Base-by-base conservation (phyloP, 53 echinoderm and acorn worm species). In the Pentamera pediparva region DNA sequence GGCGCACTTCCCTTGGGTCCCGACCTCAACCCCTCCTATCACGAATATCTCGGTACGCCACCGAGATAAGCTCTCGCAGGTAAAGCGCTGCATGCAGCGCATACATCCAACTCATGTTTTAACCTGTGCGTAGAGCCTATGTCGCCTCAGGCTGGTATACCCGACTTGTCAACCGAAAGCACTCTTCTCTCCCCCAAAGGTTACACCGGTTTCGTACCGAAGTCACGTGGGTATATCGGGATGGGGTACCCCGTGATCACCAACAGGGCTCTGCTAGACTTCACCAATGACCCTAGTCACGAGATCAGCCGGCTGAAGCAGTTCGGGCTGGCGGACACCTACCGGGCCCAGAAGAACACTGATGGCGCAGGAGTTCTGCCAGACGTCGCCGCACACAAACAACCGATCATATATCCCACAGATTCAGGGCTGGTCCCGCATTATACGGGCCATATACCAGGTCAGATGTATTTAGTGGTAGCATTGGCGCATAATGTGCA, bases 361-460 rank as follows among this genome's bases (percentile, higher is more conserved):
- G 52, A 18, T 20, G 38, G 3, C 3, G 55, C 51, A 13, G 52
- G 52, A 6, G 34, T 34, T 35, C 33, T 54, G 6, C 55, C 53
- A 1, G 52, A n/a, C 19, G 34, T 51, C 17, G 28, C 43, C 27
- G 19, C 5, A 29, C n/a, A 72, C 30, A 72, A 72, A 32, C 34
- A 53, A 20, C 87, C 88, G 11, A 53, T 83, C 35, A 91, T 96
- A 41, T 96, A 96, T 51, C 91, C 91, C 5, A 80, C 74, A 17
- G 83, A 91, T 1, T 91, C 96, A 12, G 96, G 96, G 7, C 86
- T 96, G 25, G 96, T 96, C 6, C 96, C 96, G 3, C 88, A 88
- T 48, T 96, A 96, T 56, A 96, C 96, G 0, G 96, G 96, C 9
- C 96, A 96, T 38, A 96, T 96, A 18, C 96, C 96, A 52, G 96